Evolutionary conservation across 2,797 vertebrate genomes (phyloP).

Genomic region (Sparidentex hasta): DNA sequence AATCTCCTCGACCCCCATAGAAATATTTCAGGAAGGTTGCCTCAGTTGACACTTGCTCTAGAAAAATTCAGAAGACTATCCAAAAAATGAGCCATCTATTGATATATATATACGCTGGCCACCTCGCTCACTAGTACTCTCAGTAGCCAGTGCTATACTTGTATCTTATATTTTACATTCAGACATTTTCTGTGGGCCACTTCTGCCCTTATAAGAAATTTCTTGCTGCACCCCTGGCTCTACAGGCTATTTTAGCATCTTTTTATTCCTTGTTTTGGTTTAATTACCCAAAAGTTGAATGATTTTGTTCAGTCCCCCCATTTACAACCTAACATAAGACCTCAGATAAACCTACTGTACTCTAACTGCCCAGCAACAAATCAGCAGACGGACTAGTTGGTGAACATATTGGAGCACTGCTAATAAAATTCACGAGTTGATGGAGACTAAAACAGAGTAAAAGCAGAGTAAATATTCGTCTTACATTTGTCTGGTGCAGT

Average conservation of each 20-base stretch:
- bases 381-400: not conserved
- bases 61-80: conserved; percentile 33
- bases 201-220: too few relatives aligned
- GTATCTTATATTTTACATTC: too few relatives aligned
- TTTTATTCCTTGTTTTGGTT: not conserved
- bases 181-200: too few relatives aligned
- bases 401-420: not conserved
- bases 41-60: conserved; percentile 30
- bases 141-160: too few relatives aligned
- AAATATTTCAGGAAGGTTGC: conserved; percentile 56
- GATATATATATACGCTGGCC: too few relatives aligned
- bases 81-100: conserved; percentile 3
- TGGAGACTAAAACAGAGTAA: conserved; percentile 17
- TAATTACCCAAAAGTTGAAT: not conserved
- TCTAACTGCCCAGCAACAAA: not conserved
- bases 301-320: not conserved
- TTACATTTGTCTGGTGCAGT: not conserved
- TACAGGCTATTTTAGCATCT: not conserved
- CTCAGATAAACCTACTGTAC: not conserved
- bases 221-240: not conserved
- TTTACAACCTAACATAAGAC: not conserved
- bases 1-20: conserved; percentile 34
- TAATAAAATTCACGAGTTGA: not conserved
- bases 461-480: not conserved
- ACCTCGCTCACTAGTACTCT: not conserved